phyloP scores from a whole-genome alignment of 2,888 invertebrate genomes.

The Lampropteryx suffumata region DNA sequence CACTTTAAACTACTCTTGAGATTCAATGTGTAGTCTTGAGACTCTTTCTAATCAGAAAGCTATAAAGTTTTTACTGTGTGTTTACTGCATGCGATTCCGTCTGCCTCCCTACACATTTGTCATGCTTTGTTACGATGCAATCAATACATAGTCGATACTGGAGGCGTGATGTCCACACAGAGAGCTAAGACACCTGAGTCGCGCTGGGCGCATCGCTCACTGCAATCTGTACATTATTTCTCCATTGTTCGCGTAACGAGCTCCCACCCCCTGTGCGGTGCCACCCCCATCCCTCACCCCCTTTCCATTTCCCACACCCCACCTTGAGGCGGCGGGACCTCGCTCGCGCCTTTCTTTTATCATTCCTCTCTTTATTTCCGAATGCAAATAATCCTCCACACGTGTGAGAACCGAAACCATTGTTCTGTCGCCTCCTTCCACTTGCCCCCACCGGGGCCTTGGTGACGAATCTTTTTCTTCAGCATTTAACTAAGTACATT shows the following conservation, averaged over 20 bases:
- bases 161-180: slow-evolving; percentile 69
- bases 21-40: slow-evolving; percentile 17
- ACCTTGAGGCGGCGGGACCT: slow-evolving; percentile 80
- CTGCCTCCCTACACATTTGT: slow-evolving; percentile 15
- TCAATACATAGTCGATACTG: slow-evolving; percentile 27
- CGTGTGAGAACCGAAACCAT: slow-evolving; percentile 84
- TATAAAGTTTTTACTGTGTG: slow-evolving; percentile 21
- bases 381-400: slow-evolving; percentile 84
- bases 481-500: slow-evolving; percentile 63
- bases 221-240: slow-evolving; percentile 84
- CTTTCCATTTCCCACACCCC: slow-evolving; percentile 76
- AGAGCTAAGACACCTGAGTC: slow-evolving; percentile 78
- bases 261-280: slow-evolving; percentile 60
- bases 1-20: slow-evolving; percentile 13
- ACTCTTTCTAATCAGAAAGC: slow-evolving; percentile 14
- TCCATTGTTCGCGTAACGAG: slow-evolving; percentile 84
- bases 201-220: slow-evolving; percentile 82
- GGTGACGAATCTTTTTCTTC: slow-evolving; percentile 82
- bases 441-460: slow-evolving; percentile 71
- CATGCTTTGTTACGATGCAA: slow-evolving; percentile 17
- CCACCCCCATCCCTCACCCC: slow-evolving; percentile 48
- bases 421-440: slow-evolving; percentile 79
- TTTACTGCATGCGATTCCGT: slow-evolving; percentile 13
- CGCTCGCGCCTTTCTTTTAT: slow-evolving; percentile 83
- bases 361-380: slow-evolving; percentile 84